A percentile compares a stretch with the other conserved stretches of the same genome.
These are phyloP conservation scores for Phocides pigmalion DNA, from an alignment of 1,140 invertebrate genomes.

Conservation along the genomic window DNA sequence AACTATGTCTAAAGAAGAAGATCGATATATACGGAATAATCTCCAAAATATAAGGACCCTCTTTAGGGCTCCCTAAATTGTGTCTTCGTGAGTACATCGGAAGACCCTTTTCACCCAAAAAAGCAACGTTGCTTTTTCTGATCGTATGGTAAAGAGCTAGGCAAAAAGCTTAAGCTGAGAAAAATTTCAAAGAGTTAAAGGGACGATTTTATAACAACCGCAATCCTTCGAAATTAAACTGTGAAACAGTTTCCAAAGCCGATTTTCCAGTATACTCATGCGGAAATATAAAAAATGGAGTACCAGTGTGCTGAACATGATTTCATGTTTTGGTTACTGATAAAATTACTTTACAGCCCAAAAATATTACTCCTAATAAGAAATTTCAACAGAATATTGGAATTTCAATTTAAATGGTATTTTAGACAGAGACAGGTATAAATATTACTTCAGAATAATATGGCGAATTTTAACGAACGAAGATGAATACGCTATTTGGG, in stretches of 20 bases:
- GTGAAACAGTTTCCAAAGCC: constrained; percentile 31
- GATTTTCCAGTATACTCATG: constrained; percentile 31
- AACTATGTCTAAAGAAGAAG: too few relatives aligned
- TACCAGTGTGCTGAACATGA: too few relatives aligned
- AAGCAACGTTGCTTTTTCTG: neutral
- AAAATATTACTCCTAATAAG: too few relatives aligned
- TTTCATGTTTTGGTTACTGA: too few relatives aligned
- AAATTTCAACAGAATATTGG: neutral
- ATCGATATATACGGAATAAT: too few relatives aligned
- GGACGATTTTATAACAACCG: constrained; percentile 27
- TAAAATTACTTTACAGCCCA: too few relatives aligned
- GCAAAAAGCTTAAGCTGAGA: constrained; percentile 13
- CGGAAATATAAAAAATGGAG: constrained; percentile 32
- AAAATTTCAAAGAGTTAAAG: constrained; percentile 16
- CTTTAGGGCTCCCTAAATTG: too few relatives aligned
- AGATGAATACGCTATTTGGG: neutral
- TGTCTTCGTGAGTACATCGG: neutral
- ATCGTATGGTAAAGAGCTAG: constrained; percentile 4
- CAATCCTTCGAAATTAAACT: constrained; percentile 12
- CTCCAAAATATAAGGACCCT: too few relatives aligned
- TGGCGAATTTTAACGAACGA: neutral
- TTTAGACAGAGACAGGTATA: too few relatives aligned
- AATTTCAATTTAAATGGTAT: neutral
- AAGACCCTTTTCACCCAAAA: constrained; percentile 10
- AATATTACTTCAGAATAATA: too few relatives aligned